Percentiles rank a stretch among this genome's conserved stretches.
phyloP scores from a whole-genome alignment of 1,140 invertebrate species.

The Euglossa dilemma region DNA sequence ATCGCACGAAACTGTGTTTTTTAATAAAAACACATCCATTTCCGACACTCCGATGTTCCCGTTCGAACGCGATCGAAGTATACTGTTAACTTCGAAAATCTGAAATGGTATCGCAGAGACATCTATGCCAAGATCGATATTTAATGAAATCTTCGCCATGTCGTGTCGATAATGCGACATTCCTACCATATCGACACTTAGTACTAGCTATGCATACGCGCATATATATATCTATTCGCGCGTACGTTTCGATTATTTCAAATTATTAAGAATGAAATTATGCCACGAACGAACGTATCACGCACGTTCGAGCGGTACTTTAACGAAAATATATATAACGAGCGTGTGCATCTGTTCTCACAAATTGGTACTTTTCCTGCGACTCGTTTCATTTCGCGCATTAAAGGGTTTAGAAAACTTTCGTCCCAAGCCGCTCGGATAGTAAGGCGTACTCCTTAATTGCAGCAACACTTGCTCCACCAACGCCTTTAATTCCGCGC shows the following conservation, averaged over 20 bases:
- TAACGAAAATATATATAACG: not conserved
- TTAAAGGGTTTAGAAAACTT: not conserved
- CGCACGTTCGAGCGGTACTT: no score
- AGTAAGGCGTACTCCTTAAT: conserved; percentile 6
- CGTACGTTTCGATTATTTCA: not conserved
- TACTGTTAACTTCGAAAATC: not conserved
- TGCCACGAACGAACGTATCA: no score
- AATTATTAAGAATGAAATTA: not conserved
- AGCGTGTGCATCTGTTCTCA: not conserved
- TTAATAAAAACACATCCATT: not conserved
- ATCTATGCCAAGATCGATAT: not conserved
- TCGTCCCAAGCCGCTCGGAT: not conserved
- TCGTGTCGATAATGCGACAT: not conserved
- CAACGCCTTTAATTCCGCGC: not conserved
- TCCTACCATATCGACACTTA: not conserved
- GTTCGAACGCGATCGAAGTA: not conserved
- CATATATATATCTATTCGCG: not conserved
- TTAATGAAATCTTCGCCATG: not conserved
- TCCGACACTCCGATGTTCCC: not conserved
- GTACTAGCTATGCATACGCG: no score
- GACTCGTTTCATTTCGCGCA: not conserved
- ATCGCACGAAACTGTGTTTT: not conserved
- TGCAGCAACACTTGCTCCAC: conserved; percentile 45
- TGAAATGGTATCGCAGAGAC: conserved; percentile 30
- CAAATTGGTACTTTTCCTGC: not conserved